Evolutionary conservation across 2,888 invertebrate genomes (phyloP).

Genomic region (Tortrix viridana): DNA sequence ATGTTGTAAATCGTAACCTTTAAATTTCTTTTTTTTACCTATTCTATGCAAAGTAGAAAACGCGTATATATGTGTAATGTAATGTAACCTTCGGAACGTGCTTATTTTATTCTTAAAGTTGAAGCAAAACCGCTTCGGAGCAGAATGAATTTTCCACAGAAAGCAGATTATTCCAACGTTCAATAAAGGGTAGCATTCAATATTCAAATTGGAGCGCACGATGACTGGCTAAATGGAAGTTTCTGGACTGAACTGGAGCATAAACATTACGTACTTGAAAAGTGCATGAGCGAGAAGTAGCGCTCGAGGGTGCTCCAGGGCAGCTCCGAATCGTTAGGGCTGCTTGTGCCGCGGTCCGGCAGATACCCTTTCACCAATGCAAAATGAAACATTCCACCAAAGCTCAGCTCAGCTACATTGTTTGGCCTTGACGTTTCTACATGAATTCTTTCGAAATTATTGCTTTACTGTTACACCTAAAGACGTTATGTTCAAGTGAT

Average conservation of each 20-base stretch:
- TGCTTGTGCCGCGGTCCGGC: conserved; percentile 45
- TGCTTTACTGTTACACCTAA: no score
- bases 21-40: neutral
- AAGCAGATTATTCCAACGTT: conserved; percentile 27
- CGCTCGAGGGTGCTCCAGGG: conserved; percentile 62
- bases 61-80: neutral
- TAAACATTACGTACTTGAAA: conserved; percentile 78
- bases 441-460: no score
- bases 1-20: neutral
- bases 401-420: conserved; percentile 12
- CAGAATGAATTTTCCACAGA: conserved; percentile 29
- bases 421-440: no score
- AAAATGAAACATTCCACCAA: conserved; percentile 52
- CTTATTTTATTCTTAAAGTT: neutral
- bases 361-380: conserved; percentile 44
- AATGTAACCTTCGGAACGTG: neutral
- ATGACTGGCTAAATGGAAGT: conserved; percentile 57
- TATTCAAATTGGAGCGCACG: conserved; percentile 54
- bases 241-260: conserved; percentile 66
- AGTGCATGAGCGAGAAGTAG: conserved; percentile 72
- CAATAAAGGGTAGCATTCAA: conserved; percentile 39
- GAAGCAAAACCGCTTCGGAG: conserved; percentile 11
- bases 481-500: no score
- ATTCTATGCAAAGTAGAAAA: neutral
- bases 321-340: conserved; percentile 65